These are phyloP conservation scores for Lasioglossum albipes DNA, from an alignment of 1,140 invertebrate genomes.

Conservation along the genomic window DNA sequence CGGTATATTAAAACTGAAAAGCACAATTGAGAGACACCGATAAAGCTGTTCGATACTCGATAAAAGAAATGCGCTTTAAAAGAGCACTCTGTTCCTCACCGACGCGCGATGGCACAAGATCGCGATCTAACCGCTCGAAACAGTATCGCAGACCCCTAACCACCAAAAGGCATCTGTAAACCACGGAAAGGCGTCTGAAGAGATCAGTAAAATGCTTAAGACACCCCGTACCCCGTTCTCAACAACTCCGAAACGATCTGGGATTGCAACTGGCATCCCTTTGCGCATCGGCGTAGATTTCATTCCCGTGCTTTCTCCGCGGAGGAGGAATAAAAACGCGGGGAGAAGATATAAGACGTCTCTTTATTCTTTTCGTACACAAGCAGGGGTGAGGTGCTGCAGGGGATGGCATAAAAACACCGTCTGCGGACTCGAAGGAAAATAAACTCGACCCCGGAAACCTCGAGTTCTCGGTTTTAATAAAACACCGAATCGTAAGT, in stretches of 20 bases:
- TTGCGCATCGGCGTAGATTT: not conserved
- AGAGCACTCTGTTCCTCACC: too few relatives aligned
- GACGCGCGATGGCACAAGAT: too few relatives aligned
- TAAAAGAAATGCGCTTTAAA: too few relatives aligned
- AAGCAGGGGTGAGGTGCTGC: not conserved
- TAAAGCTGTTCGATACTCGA: too few relatives aligned
- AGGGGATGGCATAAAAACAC: not conserved
- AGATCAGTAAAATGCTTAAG: too few relatives aligned
- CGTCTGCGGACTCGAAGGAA: not conserved
- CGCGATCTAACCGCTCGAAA: too few relatives aligned
- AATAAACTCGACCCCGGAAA: conserved; percentile 4
- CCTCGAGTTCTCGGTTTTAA: conserved; percentile 1
- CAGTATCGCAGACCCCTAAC: too few relatives aligned
- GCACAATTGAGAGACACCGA: too few relatives aligned
- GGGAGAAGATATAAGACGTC: not conserved
- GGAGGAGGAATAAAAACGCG: not conserved
- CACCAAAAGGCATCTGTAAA: too few relatives aligned
- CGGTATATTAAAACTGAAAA: too few relatives aligned
- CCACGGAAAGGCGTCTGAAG: too few relatives aligned
- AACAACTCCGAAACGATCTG: not conserved
- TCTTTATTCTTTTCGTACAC: conserved; percentile 12
- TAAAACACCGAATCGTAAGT: conserved; percentile 17
- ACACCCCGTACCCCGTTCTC: not conserved
- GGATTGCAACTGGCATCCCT: conserved; percentile 1
- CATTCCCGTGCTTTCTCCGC: not conserved